A percentile compares a stretch with the other conserved stretches of the same genome.
These are phyloP conservation scores for Acipenser ruthenus DNA, from an alignment of 2,797 vertebrate species.

Conservation along the genomic window DNA sequence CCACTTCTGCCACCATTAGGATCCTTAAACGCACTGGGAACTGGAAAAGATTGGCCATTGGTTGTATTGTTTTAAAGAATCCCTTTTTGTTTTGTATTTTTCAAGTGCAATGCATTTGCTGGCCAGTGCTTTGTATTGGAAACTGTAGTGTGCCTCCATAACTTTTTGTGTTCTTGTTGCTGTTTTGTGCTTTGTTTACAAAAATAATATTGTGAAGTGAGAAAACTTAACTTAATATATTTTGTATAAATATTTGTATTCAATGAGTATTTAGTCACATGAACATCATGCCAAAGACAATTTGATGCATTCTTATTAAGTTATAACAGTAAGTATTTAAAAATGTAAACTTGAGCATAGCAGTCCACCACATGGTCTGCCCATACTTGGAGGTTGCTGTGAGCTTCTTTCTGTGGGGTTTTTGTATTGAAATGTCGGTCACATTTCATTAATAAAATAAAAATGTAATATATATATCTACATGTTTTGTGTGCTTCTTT, in stretches of 20 bases:
- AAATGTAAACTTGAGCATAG: conserved; percentile 64
- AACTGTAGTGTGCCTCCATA: conserved; percentile 24
- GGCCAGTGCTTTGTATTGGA: conserved; percentile 68
- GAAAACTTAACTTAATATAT: conserved; percentile 94
- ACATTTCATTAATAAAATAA: conserved; percentile 68
- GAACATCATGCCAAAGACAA: conserved; percentile 81
- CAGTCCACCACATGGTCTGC: conserved; percentile 50
- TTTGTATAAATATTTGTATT: conserved; percentile 82
- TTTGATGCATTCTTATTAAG: conserved; percentile 70
- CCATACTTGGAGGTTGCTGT: conserved; percentile 56
- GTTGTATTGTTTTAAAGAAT: conserved; percentile 30
- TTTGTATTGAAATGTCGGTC: conserved; percentile 54
- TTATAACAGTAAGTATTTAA: conserved; percentile 79
- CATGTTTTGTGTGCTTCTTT: conserved; percentile 21
- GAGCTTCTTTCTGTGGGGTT: conserved; percentile 59
- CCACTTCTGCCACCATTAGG: conserved; percentile 43
- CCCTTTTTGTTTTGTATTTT: conserved; percentile 35
- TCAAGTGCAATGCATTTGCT: conserved; percentile 67
- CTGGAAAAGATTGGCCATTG: conserved; percentile 47
- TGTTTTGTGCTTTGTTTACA: conserved; percentile 85
- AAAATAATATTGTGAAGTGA: conserved; percentile 65
- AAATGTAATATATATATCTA: conserved; percentile 62
- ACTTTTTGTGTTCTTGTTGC: conserved; percentile 37
- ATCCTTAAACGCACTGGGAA: conserved; percentile 38
- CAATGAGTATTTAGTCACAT: conserved; percentile 52